These are phyloP conservation scores for Galaxea fascicularis DNA, from an alignment of 92 coral and sea anemone genomes.

Conservation along the genomic window DNA sequence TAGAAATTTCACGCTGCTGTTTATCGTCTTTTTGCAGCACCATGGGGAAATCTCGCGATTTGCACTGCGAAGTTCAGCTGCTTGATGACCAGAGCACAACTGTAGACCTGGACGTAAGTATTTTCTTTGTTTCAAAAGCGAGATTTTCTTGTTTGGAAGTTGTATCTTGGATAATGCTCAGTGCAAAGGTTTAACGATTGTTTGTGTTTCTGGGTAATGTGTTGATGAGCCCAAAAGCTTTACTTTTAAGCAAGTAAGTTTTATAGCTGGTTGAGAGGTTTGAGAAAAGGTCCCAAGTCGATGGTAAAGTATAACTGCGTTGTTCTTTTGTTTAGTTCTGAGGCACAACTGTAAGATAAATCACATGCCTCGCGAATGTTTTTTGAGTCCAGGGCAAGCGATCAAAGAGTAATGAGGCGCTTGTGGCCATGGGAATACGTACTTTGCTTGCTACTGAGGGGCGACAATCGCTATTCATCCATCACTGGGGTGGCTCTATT, in stretches of 20 bases:
- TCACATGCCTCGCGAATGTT: not conserved
- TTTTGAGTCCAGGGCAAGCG: not conserved
- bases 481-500: too few species aligned
- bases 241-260: too few species aligned
- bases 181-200: not conserved
- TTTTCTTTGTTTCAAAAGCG: not conserved
- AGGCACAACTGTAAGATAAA: not conserved
- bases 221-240: not conserved
- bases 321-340: not conserved
- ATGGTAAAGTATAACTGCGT: not conserved
- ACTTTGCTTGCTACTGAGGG: not conserved
- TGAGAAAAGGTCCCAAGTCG: not conserved
- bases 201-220: not conserved
- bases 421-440: not conserved
- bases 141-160: not conserved
- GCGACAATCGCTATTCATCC: too few species aligned
- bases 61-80: slow-evolving; percentile 46
- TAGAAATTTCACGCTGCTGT: not conserved
- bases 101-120: slow-evolving; percentile 40
- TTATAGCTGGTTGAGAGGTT: not conserved
- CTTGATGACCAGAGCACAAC: slow-evolving; percentile 45
- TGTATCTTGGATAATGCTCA: not conserved
- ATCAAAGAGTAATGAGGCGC: not conserved
- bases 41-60: slow-evolving; percentile 42
- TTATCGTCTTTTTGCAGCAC: not conserved